Evolutionary conservation across 2,888 invertebrate species (phyloP), one percentile per base, ranked within the genome.

Genomic region (Troglohyphantes excavatus): DNA sequence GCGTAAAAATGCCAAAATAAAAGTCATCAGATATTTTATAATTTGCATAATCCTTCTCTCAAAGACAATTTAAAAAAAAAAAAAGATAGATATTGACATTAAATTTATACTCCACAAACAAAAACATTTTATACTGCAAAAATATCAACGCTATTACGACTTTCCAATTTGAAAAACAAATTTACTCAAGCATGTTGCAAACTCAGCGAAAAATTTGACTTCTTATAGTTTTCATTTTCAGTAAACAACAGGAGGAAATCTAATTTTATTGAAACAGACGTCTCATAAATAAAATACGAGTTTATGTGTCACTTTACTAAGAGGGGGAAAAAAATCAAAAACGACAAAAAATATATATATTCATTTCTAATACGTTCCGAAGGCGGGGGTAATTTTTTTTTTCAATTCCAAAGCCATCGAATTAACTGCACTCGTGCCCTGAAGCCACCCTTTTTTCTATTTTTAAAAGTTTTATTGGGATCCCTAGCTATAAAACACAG

Each of bases 271-370:
- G 76, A 7, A 26, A 13, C 21, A n/a, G 76, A 61, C 65, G 23
- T 78, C 76, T 78, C 63, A 78, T 78, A 78, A 78, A 78, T 78
- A 78, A 78, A 78, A 78, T 63, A 63, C 76, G 76, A 61, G 76
- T 78, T 65, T 21, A 61, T 21, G 63, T 78, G 61, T 78, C 76
- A 65, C 29, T 63, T 75, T 75, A 59, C n/a, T n/a, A n/a, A n/a
- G n/a, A n/a, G n/a, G n/a, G n/a, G n/a, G 11, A 76, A 9, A 23
- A 23, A 19, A 61, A 61, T 9, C 19, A 61, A 43, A 78, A 3
- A 68, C 17, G 11, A 46, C 11, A 78, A 39, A 39, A 78, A 11
- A 6, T 23, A 78, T 39, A 78, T 78, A 21, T 78, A 78, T 78
- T 78, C 76, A 78, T 78, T 39, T 61, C 21, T 13, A 63, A 78